Evolutionary conservation across 2,113 vertebrate species (phyloP).

Genomic region (Catagonus wagneri): DNA sequence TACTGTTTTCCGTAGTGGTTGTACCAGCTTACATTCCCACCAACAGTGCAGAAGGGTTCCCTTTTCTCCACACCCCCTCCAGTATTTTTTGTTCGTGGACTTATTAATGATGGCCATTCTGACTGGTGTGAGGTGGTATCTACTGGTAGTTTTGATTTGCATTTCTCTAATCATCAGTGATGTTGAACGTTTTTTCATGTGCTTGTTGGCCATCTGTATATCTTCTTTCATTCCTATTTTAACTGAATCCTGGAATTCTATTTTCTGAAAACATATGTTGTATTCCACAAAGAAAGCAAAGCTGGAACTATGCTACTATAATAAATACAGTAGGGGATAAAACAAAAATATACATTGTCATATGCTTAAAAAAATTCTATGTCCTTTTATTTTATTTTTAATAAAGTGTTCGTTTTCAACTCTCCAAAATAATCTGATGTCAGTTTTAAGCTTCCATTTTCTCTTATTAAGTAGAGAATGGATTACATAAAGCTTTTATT

Average conservation of each 20-base stretch:
- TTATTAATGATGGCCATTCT: too few species aligned
- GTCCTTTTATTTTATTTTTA: neutral
- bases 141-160: too few species aligned
- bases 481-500: conserved; percentile 44
- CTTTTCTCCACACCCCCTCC: too few species aligned
- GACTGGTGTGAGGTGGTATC: too few species aligned
- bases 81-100: too few species aligned
- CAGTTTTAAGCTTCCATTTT: neutral
- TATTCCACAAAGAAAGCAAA: neutral
- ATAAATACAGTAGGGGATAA: neutral
- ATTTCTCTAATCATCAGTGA: too few species aligned
- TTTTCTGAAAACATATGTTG: neutral
- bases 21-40: too few species aligned
- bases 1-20: too few species aligned
- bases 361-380: neutral
- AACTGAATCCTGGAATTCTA: neutral
- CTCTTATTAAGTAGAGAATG: conserved; percentile 23
- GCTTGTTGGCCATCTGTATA: too few species aligned
- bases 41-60: too few species aligned
- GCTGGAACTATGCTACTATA: neutral
- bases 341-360: conserved; percentile 22
- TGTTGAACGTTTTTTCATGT: too few species aligned
- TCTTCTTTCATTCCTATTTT: neutral
- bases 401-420: neutral
- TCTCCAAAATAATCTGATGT: neutral